phyloP scores from a whole-genome alignment of 2,113 vertebrate species.

The Panthera uncia region DNA sequence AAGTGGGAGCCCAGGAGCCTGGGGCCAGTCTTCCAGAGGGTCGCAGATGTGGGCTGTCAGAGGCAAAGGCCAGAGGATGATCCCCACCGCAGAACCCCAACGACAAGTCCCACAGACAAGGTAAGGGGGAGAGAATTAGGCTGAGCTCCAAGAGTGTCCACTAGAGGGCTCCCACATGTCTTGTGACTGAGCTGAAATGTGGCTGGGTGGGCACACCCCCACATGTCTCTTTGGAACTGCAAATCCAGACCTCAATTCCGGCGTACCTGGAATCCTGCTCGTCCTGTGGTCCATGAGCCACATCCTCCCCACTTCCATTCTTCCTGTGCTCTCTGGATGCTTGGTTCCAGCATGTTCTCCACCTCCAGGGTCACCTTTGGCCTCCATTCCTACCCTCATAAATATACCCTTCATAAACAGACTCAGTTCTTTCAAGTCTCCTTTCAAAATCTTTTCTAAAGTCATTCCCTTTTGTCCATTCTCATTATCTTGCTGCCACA shows the following conservation, averaged over 20 bases:
- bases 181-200: not conserved
- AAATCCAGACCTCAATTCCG: not conserved
- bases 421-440: not conserved
- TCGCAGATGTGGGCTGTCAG: not conserved
- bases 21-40: not conserved
- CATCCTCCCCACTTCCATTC: too few relatives aligned
- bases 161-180: not conserved
- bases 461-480: not conserved
- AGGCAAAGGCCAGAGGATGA: not conserved
- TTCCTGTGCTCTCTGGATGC: not conserved
- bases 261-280: not conserved
- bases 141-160: not conserved
- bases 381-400: not conserved
- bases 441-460: not conserved
- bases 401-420: not conserved
- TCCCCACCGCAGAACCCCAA: not conserved
- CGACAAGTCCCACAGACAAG: rapidly evolving
- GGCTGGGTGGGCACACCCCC: rapidly evolving
- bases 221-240: not conserved
- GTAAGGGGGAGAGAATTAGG: not conserved
- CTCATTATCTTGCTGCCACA: not conserved
- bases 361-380: not conserved
- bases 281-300: not conserved
- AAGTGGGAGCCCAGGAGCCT: not conserved
- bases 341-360: not conserved